Base-by-base conservation (phyloP, 2,113 vertebrate species). In the Catharus fuscescens region DNA sequence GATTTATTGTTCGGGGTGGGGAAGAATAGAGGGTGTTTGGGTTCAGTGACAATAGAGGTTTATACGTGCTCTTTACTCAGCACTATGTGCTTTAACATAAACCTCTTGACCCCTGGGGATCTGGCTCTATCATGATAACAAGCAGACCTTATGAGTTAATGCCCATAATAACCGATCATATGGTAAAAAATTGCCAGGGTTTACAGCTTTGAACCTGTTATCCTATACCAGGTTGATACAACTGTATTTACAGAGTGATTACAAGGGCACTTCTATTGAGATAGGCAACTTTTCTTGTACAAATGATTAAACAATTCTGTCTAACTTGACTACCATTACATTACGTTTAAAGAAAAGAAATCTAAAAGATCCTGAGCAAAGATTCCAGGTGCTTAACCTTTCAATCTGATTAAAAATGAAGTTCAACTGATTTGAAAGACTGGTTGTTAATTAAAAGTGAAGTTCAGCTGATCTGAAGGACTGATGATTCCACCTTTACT, bases 131-230 rank as follows among this genome's bases (percentile, higher is more conserved):
- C 60, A 23, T 36, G 80, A 94, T 92, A 91, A 93, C 60, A 70
- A 86, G 40, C 38, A 89, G 57, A 89, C n/a, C 50, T 84, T 83
- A 80, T 14, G 57, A 70, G 61, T 95, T 95, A 96, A 89, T 96
- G 83, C 82, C 88, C 69, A 31, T 61, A 92, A 86, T 96, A 97
- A 61, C 90, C 74, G 86, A 61, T 97, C 40, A 76, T 56, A 44
- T 90, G 54, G 98, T 98, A 94, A 98, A 98, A 98, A 78, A 97
- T 98, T 98, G 96, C 94, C 92, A 98, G 93, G 40, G 66, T 98
- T 98, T 98, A 98, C 57, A 95, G 52, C 97, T 97, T 97, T 97
- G 98, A 98, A 98, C 98, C 94, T 93, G 92, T 97, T 98, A 93
- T 86, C 94, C 94, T 66, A 36, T 31, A 56, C 44, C 32, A 52